Base-by-base conservation (phyloP, 1,140 invertebrate species). In the Saxidomus purpurata region DNA sequence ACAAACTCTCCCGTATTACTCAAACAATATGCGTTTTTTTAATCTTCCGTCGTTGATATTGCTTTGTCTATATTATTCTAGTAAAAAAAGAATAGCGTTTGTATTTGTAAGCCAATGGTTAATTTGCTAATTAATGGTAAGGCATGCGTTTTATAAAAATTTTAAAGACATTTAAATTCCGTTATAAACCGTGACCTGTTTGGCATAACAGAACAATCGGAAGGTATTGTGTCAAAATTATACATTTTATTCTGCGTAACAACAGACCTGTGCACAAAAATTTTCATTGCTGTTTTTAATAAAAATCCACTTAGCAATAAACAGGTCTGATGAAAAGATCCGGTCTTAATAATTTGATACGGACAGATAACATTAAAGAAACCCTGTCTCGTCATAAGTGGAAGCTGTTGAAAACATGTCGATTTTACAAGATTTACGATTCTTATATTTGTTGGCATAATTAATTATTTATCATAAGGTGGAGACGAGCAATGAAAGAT, bases 251-350 rank as follows among this genome's bases (percentile, higher is more conserved):
- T 43, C 43, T 43, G 4, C 43, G 15, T 43, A 43, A 19, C 52
- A 63, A 63, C 59, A 63, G 59, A 15, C 59, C 22, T 4, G 6
- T 28, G 8, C 22, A 28, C 25, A 28, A 28, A 28, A n/a, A 63
- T n/a, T 63, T 28, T 63, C 59, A 63, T 63, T n/a, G 19, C 59
- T 63, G 59, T 63, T 63, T 63, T 63, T 63, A 63, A 63, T 63
- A 63, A 63, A 63, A 63, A 63, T 28, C 25, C 59, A 63, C 59
- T 28, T 63, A 63, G 25, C 25, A 28, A 28, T 63, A 63, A 63
- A 25, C 4, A 4, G 25, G 25, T 63, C n/a, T 28, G 25, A 63
- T 63, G 59, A 63, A 63, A 63, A n/a, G n/a, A n/a, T 63, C 59
- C 59, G 59, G n/a, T 63, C 1, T 63, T 63, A 9, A 63, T 63